Evolutionary conservation across 1,140 invertebrate genomes (phyloP).

Genomic region (Eriosoma lanigerum): DNA sequence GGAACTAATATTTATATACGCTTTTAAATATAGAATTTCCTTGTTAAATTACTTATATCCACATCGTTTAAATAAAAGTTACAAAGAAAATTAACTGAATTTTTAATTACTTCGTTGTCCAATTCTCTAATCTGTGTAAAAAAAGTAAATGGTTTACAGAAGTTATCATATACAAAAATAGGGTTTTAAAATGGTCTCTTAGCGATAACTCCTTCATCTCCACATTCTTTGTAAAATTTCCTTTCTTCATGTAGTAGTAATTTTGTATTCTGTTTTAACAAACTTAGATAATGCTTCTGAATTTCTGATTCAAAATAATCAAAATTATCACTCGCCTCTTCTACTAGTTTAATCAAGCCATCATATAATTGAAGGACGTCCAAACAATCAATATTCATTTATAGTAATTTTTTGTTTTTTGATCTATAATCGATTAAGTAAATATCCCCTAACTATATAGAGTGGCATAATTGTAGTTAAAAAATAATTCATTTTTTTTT

Average conservation of each 20-base stretch:
- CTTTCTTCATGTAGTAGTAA: background rate
- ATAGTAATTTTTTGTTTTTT: slow-evolving; percentile 6
- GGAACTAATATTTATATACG: background rate
- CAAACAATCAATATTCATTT: slow-evolving; percentile 17
- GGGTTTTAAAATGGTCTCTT: background rate
- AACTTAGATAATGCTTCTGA: background rate
- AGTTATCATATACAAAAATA: background rate
- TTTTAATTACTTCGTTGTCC: background rate
- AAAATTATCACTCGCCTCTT: slow-evolving; percentile 10
- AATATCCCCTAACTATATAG: background rate
- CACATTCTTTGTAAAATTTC: background rate
- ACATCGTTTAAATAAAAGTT: background rate
- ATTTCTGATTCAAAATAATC: slow-evolving; percentile 25
- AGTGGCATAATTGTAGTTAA: slow-evolving; percentile 18
- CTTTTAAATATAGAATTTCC: slow-evolving; percentile 3
- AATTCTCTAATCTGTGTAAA: background rate
- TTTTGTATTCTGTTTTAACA: slow-evolving; percentile 8
- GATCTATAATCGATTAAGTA: slow-evolving; percentile 5
- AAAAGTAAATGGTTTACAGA: slow-evolving; percentile 20
- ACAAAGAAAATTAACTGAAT: background rate
- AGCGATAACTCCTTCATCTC: background rate
- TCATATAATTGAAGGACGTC: slow-evolving; percentile 14
- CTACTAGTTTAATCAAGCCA: slow-evolving; percentile 18
- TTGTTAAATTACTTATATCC: background rate
- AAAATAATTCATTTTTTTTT: slow-evolving; percentile 8